Evolutionary conservation across 1,140 invertebrate species (phyloP), one percentile per base, ranked within the genome.

Genomic region (Brachionus plicatilis): DNA sequence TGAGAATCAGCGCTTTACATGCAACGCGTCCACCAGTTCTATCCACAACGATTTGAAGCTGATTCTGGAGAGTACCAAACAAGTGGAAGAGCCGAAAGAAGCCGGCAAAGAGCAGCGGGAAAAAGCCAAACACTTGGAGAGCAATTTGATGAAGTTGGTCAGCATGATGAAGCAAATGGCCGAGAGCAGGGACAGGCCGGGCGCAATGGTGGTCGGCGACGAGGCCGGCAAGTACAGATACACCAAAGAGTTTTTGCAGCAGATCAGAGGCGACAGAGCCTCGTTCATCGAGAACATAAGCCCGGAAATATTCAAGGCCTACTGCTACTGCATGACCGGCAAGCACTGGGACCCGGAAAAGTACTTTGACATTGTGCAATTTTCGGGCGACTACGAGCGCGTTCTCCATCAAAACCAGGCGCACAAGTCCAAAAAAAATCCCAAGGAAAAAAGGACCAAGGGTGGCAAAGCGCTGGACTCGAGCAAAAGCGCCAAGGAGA

Each of bases 331-430:
- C 41, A 82, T 82, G 79, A 65, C 3, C 45, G 79, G 79, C 14
- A 82, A 82, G 43, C 17, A 82, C n/a, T 82, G 79, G 79, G 79
- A 82, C 20, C 53, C 79, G 8, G 79, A 82, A 37, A 82, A 82
- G 12, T 82, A 82, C n/a, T 82, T 82, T 65, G 79, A 82, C 53
- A 82, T 82, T 29, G 43, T 82, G 11, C 79, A 82, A 68, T 82
- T 20, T 47, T 68, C 79, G 2, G 79, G 79, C 43, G 79, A 82
- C 20, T 82, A 65, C 9, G 79, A 82, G 9, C 14, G 65, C 5
- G 20, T 37, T 7, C 17, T 65, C 0, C 53, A 82, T 12, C 79
- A 60, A 60, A 17, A 37, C 20, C 79, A 82, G n/a, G 5, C 8
- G 8, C 8, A 6, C 12, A 45, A 65, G 12, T 20, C 60, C 1